Evolutionary conservation across 2,888 invertebrate genomes (phyloP).

Genomic region (Pheosia tremula): DNA sequence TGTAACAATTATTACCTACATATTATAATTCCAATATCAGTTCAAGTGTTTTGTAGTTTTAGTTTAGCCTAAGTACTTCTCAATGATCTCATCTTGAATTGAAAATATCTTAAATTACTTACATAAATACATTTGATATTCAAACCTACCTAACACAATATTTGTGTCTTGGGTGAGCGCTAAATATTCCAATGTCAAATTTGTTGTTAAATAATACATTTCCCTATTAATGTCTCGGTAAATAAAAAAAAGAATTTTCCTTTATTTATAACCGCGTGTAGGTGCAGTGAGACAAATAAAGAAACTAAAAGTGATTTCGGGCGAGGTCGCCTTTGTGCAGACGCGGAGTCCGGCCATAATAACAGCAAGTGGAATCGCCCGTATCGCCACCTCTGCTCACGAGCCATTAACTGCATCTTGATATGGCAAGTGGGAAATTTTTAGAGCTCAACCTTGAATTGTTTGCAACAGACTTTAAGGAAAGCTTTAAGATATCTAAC

Average conservation of each 20-base stretch:
- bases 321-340: conserved; percentile 64
- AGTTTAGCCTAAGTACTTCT: no score
- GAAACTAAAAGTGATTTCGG: conserved; percentile 56
- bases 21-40: background rate
- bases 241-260: conserved; percentile 40
- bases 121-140: no score
- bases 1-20: background rate
- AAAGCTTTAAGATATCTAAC: conserved; percentile 9
- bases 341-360: conserved; percentile 32
- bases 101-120: no score
- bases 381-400: conserved; percentile 28
- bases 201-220: conserved; percentile 28
- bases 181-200: conserved; percentile 1
- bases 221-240: conserved; percentile 20
- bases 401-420: conserved; percentile 16
- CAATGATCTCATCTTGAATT: no score
- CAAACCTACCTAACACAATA: no score
- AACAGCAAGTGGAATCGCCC: conserved; percentile 33
- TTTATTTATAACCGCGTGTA: conserved; percentile 54
- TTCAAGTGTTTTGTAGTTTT: no score
- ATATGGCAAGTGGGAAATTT: conserved; percentile 13
- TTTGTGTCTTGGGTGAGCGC: background rate
- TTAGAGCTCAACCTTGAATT: conserved; percentile 16
- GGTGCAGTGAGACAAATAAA: conserved; percentile 59
- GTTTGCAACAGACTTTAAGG: conserved; percentile 12